These are phyloP conservation scores for Phasia obesa DNA, from an alignment of 2,888 invertebrate species.

Conservation along the genomic window DNA sequence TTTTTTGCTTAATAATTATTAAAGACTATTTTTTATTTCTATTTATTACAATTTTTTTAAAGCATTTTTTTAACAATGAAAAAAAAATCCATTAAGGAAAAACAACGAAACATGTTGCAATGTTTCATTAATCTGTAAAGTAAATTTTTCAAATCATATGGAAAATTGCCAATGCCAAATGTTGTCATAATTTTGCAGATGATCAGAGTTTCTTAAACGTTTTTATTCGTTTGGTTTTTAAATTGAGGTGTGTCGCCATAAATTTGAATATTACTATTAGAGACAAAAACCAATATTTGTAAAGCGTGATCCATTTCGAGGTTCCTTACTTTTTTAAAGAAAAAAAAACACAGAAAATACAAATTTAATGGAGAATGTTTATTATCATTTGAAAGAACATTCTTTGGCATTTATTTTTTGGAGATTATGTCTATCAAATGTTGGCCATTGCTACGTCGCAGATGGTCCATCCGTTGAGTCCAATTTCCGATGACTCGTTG, in stretches of 20 bases:
- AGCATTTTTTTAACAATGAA: background rate
- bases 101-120: background rate
- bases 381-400: too few relatives aligned
- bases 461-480: too few relatives aligned
- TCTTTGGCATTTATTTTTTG: too few relatives aligned
- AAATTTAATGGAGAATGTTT: too few relatives aligned
- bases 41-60: background rate
- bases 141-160: slow-evolving; percentile 52
- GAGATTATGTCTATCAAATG: too few relatives aligned
- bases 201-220: slow-evolving; percentile 1
- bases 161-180: slow-evolving; percentile 51
- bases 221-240: background rate
- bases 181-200: background rate
- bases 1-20: background rate
- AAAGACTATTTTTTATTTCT: background rate
- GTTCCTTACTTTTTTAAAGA: too few relatives aligned
- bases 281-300: too few relatives aligned
- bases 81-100: background rate
- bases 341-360: too few relatives aligned
- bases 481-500: too few relatives aligned
- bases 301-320: too few relatives aligned
- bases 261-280: too few relatives aligned
- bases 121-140: slow-evolving; percentile 5
- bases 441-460: too few relatives aligned
- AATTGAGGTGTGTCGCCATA: background rate